Percentiles rank a stretch among this genome's conserved stretches.
These are phyloP conservation scores for Trichoplusia ni DNA, from an alignment of 1,140 invertebrate genomes.

Conservation along the genomic window DNA sequence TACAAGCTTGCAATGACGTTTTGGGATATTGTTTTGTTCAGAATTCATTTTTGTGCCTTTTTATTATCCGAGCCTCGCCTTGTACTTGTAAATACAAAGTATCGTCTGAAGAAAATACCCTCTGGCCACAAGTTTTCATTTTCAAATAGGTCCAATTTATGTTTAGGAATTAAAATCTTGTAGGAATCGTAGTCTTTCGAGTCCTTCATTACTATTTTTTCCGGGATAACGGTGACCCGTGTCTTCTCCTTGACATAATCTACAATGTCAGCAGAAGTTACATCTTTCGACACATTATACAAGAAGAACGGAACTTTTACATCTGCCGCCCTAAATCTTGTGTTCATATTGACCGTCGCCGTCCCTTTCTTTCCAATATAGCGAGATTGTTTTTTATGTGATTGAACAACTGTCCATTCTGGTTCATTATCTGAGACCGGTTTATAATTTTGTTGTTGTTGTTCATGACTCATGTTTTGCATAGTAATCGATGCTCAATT, in stretches of 20 bases:
- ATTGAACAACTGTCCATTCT: not conserved
- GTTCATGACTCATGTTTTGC: not conserved
- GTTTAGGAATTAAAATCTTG: not conserved
- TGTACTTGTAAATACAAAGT: not conserved
- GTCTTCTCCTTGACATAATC: not conserved
- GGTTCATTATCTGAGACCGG: not conserved
- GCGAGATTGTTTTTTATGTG: not conserved
- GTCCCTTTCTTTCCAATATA: conserved; percentile 13
- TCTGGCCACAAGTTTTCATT: not conserved
- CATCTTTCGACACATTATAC: conserved; percentile 30
- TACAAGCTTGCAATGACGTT: too few relatives aligned
- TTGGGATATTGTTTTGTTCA: too few relatives aligned
- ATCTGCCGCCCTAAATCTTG: conserved; percentile 32
- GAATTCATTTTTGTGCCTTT: not conserved
- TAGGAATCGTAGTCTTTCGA: not conserved
- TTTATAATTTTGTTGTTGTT: too few relatives aligned
- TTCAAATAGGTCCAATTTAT: not conserved
- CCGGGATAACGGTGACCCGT: not conserved
- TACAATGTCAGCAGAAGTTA: not conserved
- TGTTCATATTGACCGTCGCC: not conserved
- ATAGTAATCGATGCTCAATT: not conserved
- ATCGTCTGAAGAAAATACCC: not conserved
- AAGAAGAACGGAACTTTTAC: conserved; percentile 25
- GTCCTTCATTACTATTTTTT: not conserved
- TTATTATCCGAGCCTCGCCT: not conserved